Conservation (phyloP, 2,113 vertebrate species). For the Gadus macrocephalus region DNA sequence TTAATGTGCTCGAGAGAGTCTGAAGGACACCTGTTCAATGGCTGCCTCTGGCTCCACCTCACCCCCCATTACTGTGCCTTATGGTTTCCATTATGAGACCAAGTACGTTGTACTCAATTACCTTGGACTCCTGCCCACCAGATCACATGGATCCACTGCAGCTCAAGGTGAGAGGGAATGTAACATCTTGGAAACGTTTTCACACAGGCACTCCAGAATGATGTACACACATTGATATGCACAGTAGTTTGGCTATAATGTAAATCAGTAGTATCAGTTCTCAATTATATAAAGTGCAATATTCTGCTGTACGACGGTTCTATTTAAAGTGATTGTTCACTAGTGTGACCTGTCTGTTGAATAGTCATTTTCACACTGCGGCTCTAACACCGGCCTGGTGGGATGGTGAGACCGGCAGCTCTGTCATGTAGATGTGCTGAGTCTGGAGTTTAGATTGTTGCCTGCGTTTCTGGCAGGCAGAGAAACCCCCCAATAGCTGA, state of each 20-base stretch:
- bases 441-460: slow-evolving; percentile 1
- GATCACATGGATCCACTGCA: slow-evolving; percentile 48
- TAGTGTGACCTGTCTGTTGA: background rate
- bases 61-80: slow-evolving; percentile 73
- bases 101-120: slow-evolving; percentile 90
- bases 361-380: background rate
- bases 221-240: background rate
- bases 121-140: slow-evolving; percentile 77
- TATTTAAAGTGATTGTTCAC: background rate
- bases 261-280: background rate
- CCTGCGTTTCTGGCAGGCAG: too few species aligned
- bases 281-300: background rate
- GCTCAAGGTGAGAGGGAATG: slow-evolving; percentile 48
- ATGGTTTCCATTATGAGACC: slow-evolving; percentile 92
- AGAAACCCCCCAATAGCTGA: too few species aligned
- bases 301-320: background rate
- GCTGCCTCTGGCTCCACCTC: slow-evolving; percentile 59
- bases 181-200: background rate
- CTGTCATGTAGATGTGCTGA: background rate
- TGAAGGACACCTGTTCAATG: slow-evolving; percentile 58
- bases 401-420: background rate
- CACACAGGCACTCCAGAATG: too few species aligned
- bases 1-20: slow-evolving; percentile 59
- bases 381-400: background rate
- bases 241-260: background rate